These are phyloP conservation scores for Athene noctua DNA, from an alignment of 2,113 vertebrate genomes.

Conservation along the genomic window DNA sequence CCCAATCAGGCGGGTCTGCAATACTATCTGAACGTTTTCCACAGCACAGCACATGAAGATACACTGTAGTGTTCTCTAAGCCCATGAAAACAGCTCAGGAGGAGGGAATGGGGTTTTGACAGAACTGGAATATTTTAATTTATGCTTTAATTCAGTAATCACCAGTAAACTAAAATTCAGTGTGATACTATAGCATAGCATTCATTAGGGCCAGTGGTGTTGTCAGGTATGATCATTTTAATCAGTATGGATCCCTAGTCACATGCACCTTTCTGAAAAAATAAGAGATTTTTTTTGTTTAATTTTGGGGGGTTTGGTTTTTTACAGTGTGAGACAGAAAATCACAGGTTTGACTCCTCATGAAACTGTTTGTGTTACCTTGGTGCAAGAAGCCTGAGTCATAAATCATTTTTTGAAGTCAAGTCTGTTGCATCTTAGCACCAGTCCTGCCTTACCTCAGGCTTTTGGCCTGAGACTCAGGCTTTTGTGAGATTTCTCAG, in stretches of 20 bases:
- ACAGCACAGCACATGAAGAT: background rate
- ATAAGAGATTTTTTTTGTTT: background rate
- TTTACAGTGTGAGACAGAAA: background rate
- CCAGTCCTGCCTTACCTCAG: slow-evolving; percentile 19
- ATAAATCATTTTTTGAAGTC: slow-evolving; percentile 35
- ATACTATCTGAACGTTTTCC: background rate
- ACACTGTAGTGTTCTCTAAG: background rate
- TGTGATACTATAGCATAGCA: background rate
- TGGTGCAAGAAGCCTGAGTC: background rate
- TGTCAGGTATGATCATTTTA: background rate
- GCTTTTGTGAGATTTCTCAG: slow-evolving; percentile 11
- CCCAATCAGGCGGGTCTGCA: background rate
- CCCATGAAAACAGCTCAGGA: background rate
- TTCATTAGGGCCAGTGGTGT: background rate
- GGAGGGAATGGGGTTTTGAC: background rate
- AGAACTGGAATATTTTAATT: background rate
- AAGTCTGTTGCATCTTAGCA: background rate
- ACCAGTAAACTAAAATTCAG: background rate
- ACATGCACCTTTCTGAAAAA: background rate
- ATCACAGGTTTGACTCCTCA: background rate
- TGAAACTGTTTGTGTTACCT: background rate
- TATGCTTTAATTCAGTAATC: background rate
- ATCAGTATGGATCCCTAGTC: background rate
- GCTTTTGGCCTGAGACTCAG: background rate
- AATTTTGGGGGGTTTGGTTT: background rate